Evolutionary conservation across 2,888 invertebrate species (phyloP).

Genomic region (Sphaerophoria rueppellii): DNA sequence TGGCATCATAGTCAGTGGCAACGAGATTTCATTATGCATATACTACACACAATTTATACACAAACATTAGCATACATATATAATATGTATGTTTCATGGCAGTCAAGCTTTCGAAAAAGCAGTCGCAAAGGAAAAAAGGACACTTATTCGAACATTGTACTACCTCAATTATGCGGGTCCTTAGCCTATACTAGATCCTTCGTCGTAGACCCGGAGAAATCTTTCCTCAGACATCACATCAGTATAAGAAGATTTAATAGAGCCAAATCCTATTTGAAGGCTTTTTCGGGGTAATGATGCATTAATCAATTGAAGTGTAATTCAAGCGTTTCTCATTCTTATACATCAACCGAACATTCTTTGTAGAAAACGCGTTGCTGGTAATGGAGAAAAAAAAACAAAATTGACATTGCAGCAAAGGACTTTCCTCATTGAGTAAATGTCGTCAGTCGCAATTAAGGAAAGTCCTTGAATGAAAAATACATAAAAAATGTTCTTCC

Average conservation of each 20-base stretch:
- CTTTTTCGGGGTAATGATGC: slow-evolving; percentile 52
- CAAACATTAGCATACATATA: slow-evolving; percentile 19
- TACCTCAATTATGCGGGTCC: slow-evolving; percentile 56
- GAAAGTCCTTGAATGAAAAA: slow-evolving; percentile 30
- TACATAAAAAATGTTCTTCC: slow-evolving; percentile 15
- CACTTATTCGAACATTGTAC: slow-evolving; percentile 66
- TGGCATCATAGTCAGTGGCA: slow-evolving; percentile 5
- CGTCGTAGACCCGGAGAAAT: slow-evolving; percentile 38
- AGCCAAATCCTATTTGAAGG: slow-evolving; percentile 36
- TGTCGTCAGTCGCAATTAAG: slow-evolving; percentile 40
- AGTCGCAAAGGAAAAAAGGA: slow-evolving; percentile 10
- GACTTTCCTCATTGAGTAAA: slow-evolving; percentile 40
- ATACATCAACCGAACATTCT: neutral
- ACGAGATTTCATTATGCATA: slow-evolving; percentile 44
- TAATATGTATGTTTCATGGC: slow-evolving; percentile 52
- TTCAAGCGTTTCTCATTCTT: slow-evolving; percentile 2
- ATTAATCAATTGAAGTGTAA: slow-evolving; percentile 61
- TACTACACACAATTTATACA: slow-evolving; percentile 6
- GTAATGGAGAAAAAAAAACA: neutral
- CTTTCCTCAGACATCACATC: slow-evolving; percentile 22
- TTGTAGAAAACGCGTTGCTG: neutral
- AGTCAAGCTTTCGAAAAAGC: slow-evolving; percentile 20
- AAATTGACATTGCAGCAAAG: slow-evolving; percentile 36
- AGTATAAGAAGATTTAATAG: slow-evolving; percentile 40
- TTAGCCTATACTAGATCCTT: slow-evolving; percentile 12